These are phyloP conservation scores for Tiaroga cobitis DNA, from an alignment of 2,797 vertebrate genomes.

Conservation along the genomic window DNA sequence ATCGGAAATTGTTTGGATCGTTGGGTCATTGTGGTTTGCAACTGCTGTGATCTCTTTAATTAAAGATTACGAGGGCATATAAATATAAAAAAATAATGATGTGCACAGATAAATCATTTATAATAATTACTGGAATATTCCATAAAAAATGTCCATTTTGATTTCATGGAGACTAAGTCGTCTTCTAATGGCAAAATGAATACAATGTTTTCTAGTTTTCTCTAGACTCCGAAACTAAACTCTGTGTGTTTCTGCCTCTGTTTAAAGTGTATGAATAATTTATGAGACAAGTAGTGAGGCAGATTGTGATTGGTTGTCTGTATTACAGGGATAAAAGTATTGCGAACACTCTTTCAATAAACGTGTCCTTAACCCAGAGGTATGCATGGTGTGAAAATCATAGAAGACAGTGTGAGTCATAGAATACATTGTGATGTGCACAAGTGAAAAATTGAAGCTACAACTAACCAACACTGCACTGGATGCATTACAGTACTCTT, in stretches of 20 bases:
- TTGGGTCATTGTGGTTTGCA: no score
- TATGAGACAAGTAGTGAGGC: neutral
- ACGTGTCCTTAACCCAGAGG: neutral
- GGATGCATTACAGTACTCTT: neutral
- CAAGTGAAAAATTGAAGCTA: neutral
- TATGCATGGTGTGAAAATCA: no score
- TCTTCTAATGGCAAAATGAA: neutral
- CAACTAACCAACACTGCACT: neutral
- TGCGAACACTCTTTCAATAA: neutral
- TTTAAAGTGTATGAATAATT: conserved; percentile 2
- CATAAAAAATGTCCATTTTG: no score
- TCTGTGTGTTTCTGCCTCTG: neutral
- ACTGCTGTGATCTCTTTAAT: no score
- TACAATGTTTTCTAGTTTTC: neutral
- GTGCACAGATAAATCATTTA: no score
- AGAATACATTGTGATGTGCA: neutral
- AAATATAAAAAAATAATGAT: no score
- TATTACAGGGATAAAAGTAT: neutral
- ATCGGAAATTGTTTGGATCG: no score
- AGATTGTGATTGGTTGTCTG: neutral
- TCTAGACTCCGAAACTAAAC: conserved; percentile 3
- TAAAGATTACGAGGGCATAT: no score
- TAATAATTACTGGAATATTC: no score
- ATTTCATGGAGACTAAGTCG: no score
- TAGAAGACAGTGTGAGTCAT: neutral